phyloP scores from a whole-genome alignment of 2,888 invertebrate species.

The Eumerus sabulonum region DNA sequence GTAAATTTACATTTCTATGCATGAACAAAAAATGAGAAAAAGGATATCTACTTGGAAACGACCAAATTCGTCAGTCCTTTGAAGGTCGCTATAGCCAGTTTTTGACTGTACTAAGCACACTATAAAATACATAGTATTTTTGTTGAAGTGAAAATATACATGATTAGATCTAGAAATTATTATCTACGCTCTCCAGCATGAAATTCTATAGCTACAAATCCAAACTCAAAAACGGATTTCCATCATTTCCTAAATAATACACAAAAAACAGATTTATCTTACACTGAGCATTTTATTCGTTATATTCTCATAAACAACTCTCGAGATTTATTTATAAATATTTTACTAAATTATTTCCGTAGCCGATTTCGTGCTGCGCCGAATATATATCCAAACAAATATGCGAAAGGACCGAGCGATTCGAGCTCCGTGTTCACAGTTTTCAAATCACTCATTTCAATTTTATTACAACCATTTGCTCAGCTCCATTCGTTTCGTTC shows the following conservation, averaged over 20 bases:
- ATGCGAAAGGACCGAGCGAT: constrained; percentile 16
- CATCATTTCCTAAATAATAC: constrained; percentile 23
- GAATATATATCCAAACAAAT: constrained; percentile 61
- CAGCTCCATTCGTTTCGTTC: constrained; percentile 4
- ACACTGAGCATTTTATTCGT: constrained; percentile 66
- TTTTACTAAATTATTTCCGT: constrained; percentile 38
- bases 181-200: no score
- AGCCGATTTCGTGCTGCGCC: constrained; percentile 38
- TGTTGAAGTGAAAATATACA: no score
- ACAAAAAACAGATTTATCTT: constrained; percentile 17
- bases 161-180: no score
- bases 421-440: not conserved
- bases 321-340: constrained; percentile 62
- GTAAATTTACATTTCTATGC: no score
- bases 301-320: constrained; percentile 58
- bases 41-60: no score
- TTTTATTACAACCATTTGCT: constrained; percentile 26
- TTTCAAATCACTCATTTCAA: constrained; percentile 22
- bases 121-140: no score
- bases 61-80: no score
- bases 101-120: no score
- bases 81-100: no score
- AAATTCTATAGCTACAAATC: no score
- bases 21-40: no score
- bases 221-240: not conserved